A percentile compares a stretch with the other conserved stretches of the same genome.
Conservation (phyloP, 2,113 vertebrate genomes). For the Silurus asotus region DNA sequence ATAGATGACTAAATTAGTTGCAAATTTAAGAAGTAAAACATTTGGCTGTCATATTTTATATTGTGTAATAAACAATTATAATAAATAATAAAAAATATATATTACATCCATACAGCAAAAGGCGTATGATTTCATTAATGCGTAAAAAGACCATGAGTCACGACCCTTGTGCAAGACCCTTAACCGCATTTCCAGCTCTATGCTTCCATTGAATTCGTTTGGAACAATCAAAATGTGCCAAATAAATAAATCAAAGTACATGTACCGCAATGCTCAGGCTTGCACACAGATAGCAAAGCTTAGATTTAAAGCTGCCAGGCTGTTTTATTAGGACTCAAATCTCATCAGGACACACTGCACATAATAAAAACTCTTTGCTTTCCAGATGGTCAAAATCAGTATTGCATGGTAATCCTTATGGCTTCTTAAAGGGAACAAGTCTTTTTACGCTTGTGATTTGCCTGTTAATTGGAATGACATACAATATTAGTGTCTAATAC, state of each 20-base stretch:
- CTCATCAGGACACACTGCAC: conserved; percentile 58
- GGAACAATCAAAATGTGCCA: neutral
- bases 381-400: conserved; percentile 69
- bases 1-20: neutral
- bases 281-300: conserved; percentile 62
- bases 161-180: neutral
- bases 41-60: neutral
- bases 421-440: conserved; percentile 40
- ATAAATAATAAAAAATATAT: no score
- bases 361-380: conserved; percentile 64
- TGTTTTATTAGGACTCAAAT: conserved; percentile 65
- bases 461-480: neutral
- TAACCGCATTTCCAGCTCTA: neutral
- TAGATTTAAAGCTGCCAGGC: conserved; percentile 64
- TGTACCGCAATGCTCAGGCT: neutral
- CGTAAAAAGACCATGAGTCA: neutral
- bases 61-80: no score
- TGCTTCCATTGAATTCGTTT: neutral
- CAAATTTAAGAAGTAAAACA: neutral
- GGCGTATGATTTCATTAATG: neutral
- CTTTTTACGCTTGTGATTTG: conserved; percentile 27
- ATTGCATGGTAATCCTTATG: conserved; percentile 55
- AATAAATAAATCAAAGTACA: neutral
- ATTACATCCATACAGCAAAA: neutral
- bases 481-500: neutral